Base-by-base conservation (phyloP, 2,797 vertebrate genomes). In the Peromyscus attwateri region DNA sequence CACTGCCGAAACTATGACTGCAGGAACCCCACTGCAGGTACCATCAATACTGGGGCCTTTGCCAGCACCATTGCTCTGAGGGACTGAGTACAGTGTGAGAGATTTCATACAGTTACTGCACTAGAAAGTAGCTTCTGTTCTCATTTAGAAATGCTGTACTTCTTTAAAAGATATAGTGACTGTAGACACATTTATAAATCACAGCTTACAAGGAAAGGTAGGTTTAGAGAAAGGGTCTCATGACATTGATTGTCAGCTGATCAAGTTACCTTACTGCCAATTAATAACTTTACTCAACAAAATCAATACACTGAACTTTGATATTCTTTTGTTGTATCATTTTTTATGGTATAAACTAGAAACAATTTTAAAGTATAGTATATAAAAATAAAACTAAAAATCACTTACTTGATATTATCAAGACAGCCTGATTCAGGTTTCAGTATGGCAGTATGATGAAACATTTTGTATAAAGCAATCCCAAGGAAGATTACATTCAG, bases 401-500 rank as follows among this genome's bases (percentile, higher is more conserved):
- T 94, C 97, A 99, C 99, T 99, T 99, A 99, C 99, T 99, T 99
- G 99, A 99, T 99, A 98, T 99, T 99, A 99, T 99, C 99, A 98
- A 99, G 99, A 98, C 99, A 99, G 98, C 99, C 99, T 7, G 99
- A 99, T 98, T 99, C 99, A 3, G 99, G 99, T 98, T 99, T 99
- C 98, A 99, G 98, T 98, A 99, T 99, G 98, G 99, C 99, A 57
- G 99, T 99, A 98, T 99, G 99, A 98, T 99, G 99, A 98, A 99
- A 99, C 99, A 99, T 99, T 99, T 99, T 99, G 99, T 99, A 99
- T 92, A 99, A 99, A 71, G 99, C 99, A 93, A 99, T 99, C 98
- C 99, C 99, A 96, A 99, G 99, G 99, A 99, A 99, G 98, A 99
- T 99, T 97, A 99, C 99, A 85, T 99, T 99, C 97, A 99, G 99